Percentiles rank a stretch among this genome's conserved stretches.
Conservation (phyloP, 2,113 vertebrate species). For the Halcyon senegalensis region DNA sequence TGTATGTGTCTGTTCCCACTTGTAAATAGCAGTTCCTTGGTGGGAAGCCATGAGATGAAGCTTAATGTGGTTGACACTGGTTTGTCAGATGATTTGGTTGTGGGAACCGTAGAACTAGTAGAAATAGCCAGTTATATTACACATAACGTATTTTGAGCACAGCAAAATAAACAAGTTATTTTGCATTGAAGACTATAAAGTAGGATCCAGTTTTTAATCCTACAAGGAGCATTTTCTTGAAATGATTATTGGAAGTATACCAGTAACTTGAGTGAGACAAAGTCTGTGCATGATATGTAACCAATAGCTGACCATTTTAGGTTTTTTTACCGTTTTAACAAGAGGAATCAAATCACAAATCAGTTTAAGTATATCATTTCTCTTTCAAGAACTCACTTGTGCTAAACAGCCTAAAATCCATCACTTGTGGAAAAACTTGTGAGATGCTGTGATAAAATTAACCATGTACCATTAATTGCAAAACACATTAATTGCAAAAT, state of each 20-base stretch:
- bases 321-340: neutral
- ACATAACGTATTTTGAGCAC: neutral
- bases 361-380: neutral
- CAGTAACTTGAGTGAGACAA: neutral
- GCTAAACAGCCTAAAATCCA: neutral
- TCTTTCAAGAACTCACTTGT: neutral
- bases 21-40: accelerated
- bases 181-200: neutral
- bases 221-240: neutral
- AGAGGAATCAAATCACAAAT: neutral
- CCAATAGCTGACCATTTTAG: neutral
- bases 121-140: neutral
- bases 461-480: neutral
- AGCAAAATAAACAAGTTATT: neutral
- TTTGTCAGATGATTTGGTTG: neutral
- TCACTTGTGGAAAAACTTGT: neutral
- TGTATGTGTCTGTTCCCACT: neutral
- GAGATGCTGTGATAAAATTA: neutral
- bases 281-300: neutral
- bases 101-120: neutral
- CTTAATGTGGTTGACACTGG: neutral
- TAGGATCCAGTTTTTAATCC: neutral
- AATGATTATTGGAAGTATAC: neutral
- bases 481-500: neutral
- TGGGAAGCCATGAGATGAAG: neutral